phyloP scores from a whole-genome alignment of 2,888 invertebrate species.

The Magallana nippona region DNA sequence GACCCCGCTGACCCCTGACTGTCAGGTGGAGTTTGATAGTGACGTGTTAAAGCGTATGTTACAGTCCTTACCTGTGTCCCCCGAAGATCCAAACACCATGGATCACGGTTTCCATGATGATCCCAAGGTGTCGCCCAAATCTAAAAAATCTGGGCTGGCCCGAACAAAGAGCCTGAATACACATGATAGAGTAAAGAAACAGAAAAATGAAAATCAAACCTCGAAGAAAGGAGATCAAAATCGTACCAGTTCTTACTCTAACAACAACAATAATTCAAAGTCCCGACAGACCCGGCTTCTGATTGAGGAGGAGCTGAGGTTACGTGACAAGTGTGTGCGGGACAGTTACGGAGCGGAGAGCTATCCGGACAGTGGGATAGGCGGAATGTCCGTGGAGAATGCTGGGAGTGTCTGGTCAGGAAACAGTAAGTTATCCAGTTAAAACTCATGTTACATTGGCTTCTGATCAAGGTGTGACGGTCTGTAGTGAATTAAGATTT shows the following conservation, averaged over 20 bases:
- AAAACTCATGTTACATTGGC: not conserved
- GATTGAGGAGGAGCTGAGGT: conserved; percentile 70
- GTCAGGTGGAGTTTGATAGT: conserved; percentile 84
- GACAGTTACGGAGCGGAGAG: conserved; percentile 67
- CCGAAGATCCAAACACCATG: conserved; percentile 57
- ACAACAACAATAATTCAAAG: conserved; percentile 39
- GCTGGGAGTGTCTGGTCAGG: conserved; percentile 69
- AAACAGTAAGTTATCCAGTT: conserved; percentile 54
- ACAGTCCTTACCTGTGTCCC: conserved; percentile 89
- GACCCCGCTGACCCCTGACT: conserved; percentile 70
- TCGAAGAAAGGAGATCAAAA: not conserved
- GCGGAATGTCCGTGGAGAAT: conserved; percentile 71
- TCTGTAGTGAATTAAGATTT: no score
- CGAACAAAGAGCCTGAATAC: conserved; percentile 61
- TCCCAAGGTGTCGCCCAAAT: not conserved
- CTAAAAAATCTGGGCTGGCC: conserved; percentile 50
- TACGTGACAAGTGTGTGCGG: conserved; percentile 67
- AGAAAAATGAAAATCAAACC: conserved; percentile 26
- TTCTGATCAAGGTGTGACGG: not conserved
- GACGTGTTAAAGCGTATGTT: conserved; percentile 95
- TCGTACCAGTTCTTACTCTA: not conserved
- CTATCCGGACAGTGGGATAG: conserved; percentile 77
- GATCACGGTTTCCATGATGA: conserved; percentile 73
- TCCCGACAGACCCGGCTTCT: conserved; percentile 47
- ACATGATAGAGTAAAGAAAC: conserved; percentile 53